Conservation (phyloP, 2,113 vertebrate genomes). For the Seriola quinqueradiata region DNA sequence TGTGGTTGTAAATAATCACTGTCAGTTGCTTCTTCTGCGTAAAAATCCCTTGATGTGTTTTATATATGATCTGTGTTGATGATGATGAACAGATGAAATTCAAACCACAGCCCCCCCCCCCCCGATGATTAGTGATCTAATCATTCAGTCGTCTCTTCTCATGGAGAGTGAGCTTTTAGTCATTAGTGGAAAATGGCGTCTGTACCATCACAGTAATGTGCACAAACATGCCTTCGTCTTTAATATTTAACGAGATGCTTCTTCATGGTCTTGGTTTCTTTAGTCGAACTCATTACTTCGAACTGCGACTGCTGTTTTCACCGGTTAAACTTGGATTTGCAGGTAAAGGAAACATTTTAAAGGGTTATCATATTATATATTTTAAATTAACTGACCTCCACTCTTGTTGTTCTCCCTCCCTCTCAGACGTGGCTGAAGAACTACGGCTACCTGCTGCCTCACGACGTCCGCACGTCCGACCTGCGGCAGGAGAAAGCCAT, state of each 20-base stretch:
- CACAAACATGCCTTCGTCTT: neutral
- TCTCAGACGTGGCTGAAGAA: constrained; percentile 92
- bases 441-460: constrained; percentile 92
- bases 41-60: too few relatives aligned
- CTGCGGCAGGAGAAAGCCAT: constrained; percentile 91
- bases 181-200: neutral
- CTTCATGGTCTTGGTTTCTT: neutral
- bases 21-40: too few relatives aligned
- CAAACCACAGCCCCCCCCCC: too few relatives aligned
- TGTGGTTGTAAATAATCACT: too few relatives aligned
- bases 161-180: neutral
- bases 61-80: too few relatives aligned
- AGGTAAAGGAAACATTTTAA: neutral
- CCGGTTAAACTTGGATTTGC: too few relatives aligned
- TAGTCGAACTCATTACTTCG: neutral
- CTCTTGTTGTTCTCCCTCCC: neutral
- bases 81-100: too few relatives aligned
- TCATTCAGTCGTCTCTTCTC: neutral
- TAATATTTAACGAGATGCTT: neutral
- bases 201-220: neutral
- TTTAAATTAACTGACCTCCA: neutral
- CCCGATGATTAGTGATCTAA: neutral
- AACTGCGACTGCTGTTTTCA: too few relatives aligned
- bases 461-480: constrained; percentile 88
- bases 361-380: too few relatives aligned